Conservation (phyloP, 2,113 vertebrate species). For the Oncorhynchus gorbuscha region DNA sequence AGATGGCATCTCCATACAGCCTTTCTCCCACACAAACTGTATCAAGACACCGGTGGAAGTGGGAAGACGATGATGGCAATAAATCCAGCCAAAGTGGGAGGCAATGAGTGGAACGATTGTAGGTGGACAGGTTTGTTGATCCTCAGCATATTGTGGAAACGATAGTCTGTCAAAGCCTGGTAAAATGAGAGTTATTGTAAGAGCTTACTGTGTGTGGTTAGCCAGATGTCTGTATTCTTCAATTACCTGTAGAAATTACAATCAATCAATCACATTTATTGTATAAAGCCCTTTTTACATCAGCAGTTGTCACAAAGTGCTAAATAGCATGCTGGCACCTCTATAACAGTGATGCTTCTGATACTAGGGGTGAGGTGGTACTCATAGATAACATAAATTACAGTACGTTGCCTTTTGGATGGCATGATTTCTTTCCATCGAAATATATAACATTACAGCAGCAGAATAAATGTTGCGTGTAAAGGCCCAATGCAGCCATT, state of each 20-base stretch:
- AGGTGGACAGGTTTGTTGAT: constrained; percentile 57
- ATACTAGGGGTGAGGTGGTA: too few species aligned
- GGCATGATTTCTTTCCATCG: too few species aligned
- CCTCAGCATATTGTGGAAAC: constrained; percentile 45
- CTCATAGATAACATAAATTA: too few species aligned
- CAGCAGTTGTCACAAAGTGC: too few species aligned
- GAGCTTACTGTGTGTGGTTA: not conserved
- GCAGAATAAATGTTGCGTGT: too few species aligned
- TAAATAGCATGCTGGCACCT: too few species aligned
- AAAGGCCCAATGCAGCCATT: too few species aligned
- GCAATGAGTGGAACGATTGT: constrained; percentile 51
- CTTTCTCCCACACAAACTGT: constrained; percentile 38
- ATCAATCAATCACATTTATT: too few species aligned
- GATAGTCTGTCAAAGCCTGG: constrained; percentile 46
- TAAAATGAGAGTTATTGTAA: not conserved
- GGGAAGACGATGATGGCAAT: constrained; percentile 25
- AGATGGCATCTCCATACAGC: constrained; percentile 43
- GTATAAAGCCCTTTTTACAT: too few species aligned
- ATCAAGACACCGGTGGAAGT: constrained; percentile 26
- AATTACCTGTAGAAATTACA: not conserved
- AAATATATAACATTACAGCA: too few species aligned
- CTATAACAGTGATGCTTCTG: too few species aligned
- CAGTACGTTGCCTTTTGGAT: too few species aligned
- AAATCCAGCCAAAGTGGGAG: constrained; percentile 21
- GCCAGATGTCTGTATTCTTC: not conserved